Conservation (phyloP, 2,113 vertebrate species). For the Apus apus region DNA sequence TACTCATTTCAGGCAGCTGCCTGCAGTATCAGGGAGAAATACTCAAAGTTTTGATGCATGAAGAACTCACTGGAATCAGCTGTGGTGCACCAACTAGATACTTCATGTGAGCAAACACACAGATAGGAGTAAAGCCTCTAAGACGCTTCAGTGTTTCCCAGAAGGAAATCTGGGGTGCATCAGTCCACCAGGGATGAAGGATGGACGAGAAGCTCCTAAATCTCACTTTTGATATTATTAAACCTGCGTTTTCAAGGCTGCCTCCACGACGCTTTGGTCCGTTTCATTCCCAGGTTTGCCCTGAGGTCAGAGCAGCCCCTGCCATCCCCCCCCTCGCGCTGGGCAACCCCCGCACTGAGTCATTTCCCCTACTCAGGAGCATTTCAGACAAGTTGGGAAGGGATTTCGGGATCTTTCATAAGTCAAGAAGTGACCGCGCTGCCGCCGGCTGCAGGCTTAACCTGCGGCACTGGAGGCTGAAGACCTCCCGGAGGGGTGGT, state of each 20-base stretch:
- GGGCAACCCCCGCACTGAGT: too few relatives aligned
- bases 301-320: not conserved
- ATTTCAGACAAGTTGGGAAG: too few relatives aligned
- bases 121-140: not conserved
- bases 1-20: not conserved
- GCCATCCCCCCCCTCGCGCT: too few relatives aligned
- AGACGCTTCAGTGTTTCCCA: not conserved
- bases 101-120: not conserved
- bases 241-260: not conserved
- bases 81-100: not conserved
- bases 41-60: not conserved
- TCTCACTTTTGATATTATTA: too few relatives aligned
- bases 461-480: not conserved
- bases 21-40: not conserved
- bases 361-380: too few relatives aligned
- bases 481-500: too few relatives aligned
- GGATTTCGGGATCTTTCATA: rapidly evolving
- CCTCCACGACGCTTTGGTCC: rapidly evolving
- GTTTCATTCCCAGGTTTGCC: rapidly evolving
- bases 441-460: not conserved
- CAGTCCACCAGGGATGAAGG: not conserved
- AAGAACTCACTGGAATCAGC: not conserved
- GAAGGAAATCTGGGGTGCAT: not conserved
- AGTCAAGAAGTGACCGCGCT: rapidly evolving
- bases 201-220: not conserved